Percentiles rank a stretch among this genome's conserved stretches.
phyloP scores from a whole-genome alignment of 2,888 invertebrate species.

The Gnatocerus cornutus region DNA sequence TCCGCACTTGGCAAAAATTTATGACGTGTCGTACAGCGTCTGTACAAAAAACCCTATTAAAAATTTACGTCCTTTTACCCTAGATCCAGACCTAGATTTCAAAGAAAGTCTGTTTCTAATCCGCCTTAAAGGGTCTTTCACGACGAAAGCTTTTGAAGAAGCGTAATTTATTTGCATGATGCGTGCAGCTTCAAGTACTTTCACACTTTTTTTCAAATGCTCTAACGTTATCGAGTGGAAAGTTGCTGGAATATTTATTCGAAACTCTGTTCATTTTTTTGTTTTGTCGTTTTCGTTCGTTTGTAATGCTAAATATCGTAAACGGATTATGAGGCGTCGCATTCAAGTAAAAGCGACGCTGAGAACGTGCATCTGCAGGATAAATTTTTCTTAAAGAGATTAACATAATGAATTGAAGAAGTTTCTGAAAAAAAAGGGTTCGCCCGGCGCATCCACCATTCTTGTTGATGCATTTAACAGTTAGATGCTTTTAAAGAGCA shows the following conservation, averaged over 20 bases:
- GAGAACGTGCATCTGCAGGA: conserved; percentile 37
- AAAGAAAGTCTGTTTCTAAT: conserved; percentile 12
- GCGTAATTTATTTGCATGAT: conserved; percentile 42
- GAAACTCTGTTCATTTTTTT: too few species aligned
- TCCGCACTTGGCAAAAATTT: too few species aligned
- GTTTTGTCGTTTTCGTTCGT: conserved; percentile 32
- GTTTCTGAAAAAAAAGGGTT: conserved; percentile 1
- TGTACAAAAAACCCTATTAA: too few species aligned
- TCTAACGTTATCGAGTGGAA: conserved; percentile 6
- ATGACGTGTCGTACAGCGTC: too few species aligned
- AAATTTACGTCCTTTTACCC: too few species aligned
- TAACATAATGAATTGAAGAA: conserved; percentile 29
- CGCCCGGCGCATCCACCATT: conserved; percentile 31
- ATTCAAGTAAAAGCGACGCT: conserved; percentile 37
- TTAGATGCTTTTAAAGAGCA: not conserved
- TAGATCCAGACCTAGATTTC: conserved; percentile 1
- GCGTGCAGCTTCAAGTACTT: conserved; percentile 11
- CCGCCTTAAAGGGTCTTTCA: conserved; percentile 7
- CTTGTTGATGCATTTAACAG: not conserved
- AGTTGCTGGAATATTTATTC: too few species aligned
- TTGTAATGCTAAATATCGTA: conserved; percentile 38
- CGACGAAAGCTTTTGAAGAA: conserved; percentile 20
- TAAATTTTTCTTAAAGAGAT: conserved; percentile 33
- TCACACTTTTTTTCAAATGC: conserved; percentile 11
- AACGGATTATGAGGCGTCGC: conserved; percentile 30